Base-by-base conservation (phyloP, 1,140 invertebrate genomes). In the Drosophila tsacasi region DNA sequence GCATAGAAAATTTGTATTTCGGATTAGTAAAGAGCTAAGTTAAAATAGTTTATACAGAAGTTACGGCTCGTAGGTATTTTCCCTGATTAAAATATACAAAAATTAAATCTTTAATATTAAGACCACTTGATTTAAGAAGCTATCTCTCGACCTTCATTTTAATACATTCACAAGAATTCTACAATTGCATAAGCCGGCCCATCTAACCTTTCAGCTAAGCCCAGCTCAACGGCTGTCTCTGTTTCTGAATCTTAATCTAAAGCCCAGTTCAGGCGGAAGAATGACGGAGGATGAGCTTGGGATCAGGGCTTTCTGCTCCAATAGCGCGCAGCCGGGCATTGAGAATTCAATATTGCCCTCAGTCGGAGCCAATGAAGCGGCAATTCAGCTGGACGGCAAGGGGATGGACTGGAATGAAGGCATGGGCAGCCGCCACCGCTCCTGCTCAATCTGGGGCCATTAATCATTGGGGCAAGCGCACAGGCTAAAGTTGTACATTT, bases 401-500 rank as follows among this genome's bases (percentile, higher is more conserved):
- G 19, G 62, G 52, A 58, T 58, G 50, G 39, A 2, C 23, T 19
- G 32, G 42, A 27, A 68, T 25, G 44, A 46, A 66, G 32, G 69
- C 44, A 44, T 52, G 55, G 55, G 49, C 57, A 63, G 66, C 57
- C 44, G 72, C 50, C 44, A 66, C 50, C 73, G 69, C 63, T 54
- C 47, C 54, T 21, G 25, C 52, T 54, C 71, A 65, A 75, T 84
- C 74, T 66, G 72, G 74, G 49, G 37, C 84, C 84, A 89, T 89
- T 89, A 89, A 89, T 89, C 84, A 89, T 89, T 75, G 68, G 72
- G 52, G 58, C 79, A 66, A 57, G 64, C 60, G 73, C 65, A 58
- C 62, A 79, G 83, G 80, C 78, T 67, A 72, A 79, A 79, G 86
- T 89, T 89, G 81, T 82, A 85, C 85, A 82, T 90, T 82, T 89